These are phyloP conservation scores for Drosophila nebulosa DNA, from an alignment of 1,140 invertebrate genomes.

Conservation along the genomic window DNA sequence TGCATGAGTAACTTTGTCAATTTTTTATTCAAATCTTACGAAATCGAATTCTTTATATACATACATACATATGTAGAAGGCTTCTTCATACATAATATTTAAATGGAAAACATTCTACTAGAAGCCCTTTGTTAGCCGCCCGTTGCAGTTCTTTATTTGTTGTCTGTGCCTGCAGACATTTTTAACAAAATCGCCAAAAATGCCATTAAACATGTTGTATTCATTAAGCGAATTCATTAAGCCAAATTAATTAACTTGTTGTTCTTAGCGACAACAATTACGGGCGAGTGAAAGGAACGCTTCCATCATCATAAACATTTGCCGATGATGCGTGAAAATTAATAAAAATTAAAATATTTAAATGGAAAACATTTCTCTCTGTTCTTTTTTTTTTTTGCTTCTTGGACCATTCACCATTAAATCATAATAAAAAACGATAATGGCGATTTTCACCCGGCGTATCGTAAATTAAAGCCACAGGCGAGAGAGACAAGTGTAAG, in stretches of 20 bases:
- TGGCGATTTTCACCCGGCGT: slow-evolving; percentile 68
- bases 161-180: slow-evolving; percentile 1
- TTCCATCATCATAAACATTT: slow-evolving; percentile 76
- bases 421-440: slow-evolving; percentile 78
- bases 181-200: slow-evolving; percentile 67
- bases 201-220: slow-evolving; percentile 73
- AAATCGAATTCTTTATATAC: background rate
- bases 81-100: too few relatives aligned
- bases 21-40: too few relatives aligned
- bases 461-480: slow-evolving; percentile 64
- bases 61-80: too few relatives aligned
- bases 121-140: slow-evolving; percentile 3
- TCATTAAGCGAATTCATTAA: slow-evolving; percentile 73
- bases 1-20: too few relatives aligned
- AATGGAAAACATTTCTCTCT: slow-evolving; percentile 24
- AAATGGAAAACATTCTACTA: too few relatives aligned
- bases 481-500: slow-evolving; percentile 73
- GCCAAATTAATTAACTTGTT: slow-evolving; percentile 78
- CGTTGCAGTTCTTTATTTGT: background rate
- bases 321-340: slow-evolving; percentile 73
- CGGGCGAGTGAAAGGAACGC: slow-evolving; percentile 71
- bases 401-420: slow-evolving; percentile 49
- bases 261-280: slow-evolving; percentile 75
- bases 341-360: slow-evolving; percentile 60
- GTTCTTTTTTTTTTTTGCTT: slow-evolving; percentile 19